phyloP scores from a whole-genome alignment of 2,888 invertebrate species.

The Atrina japonica region DNA sequence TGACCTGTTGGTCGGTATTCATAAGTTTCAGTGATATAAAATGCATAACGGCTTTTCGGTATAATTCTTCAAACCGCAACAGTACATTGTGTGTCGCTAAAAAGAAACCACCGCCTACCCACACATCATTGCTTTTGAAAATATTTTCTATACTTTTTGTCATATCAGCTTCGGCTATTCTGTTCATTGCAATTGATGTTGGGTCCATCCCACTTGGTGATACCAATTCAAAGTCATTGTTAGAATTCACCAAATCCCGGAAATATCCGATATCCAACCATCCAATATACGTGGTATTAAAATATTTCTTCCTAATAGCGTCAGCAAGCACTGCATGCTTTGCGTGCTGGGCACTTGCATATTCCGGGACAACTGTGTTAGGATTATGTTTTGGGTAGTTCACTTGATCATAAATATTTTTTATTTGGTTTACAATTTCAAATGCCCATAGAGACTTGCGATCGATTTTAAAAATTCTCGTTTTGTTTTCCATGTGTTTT shows the following conservation, averaged over 20 bases:
- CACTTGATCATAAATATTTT: constrained; percentile 42
- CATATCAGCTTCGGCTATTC: background rate
- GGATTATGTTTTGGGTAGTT: constrained; percentile 60
- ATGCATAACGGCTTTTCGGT: constrained; percentile 31
- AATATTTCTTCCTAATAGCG: constrained; percentile 48
- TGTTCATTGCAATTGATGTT: constrained; percentile 32
- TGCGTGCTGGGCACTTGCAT: constrained; percentile 61
- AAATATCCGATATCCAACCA: constrained; percentile 68
- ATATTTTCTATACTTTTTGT: constrained; percentile 4
- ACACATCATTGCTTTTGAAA: constrained; percentile 1
- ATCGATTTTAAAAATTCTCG: constrained; percentile 44
- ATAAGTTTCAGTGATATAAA: constrained; percentile 45
- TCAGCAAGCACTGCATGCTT: constrained; percentile 56
- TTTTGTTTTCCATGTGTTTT: constrained; percentile 28
- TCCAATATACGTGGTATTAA: constrained; percentile 52
- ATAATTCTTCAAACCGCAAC: constrained; percentile 34
- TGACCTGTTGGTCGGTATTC: constrained; percentile 54
- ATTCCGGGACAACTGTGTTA: constrained; percentile 64
- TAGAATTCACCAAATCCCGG: constrained; percentile 40
- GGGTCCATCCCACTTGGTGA: constrained; percentile 35
- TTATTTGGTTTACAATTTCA: constrained; percentile 40
- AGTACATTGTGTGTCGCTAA: constrained; percentile 36
- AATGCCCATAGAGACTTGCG: constrained; percentile 57
- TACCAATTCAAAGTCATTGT: constrained; percentile 43
- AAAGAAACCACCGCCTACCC: constrained; percentile 52